Evolutionary conservation across 2,888 invertebrate species (phyloP), one percentile per base, ranked within the genome.

Genomic region (Unio delphinus): DNA sequence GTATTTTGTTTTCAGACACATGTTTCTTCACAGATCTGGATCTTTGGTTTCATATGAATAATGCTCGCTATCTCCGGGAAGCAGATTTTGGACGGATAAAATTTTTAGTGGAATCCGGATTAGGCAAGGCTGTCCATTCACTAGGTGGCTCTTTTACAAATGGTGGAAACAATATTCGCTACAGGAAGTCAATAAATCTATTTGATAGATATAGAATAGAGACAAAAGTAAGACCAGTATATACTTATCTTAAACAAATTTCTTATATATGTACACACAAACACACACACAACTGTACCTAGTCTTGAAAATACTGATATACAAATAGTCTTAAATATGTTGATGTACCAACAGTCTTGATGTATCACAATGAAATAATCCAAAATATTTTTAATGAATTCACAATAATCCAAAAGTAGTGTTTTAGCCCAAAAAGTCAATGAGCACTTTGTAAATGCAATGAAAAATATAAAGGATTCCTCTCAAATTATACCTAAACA

Each of bases 1-100:
- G 28, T 66, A 55, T 69, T 61, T 67, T 60, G 15, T 57, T 80
- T 81, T n/a, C 73, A 90, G 89, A 87, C 18, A 92, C 95, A 84
- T 96, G 96, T 86, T 92, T 95, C 61, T 93, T 95, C n/a, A 95
- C 94, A 55, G 97, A 97, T 87, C 93, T 96, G 68, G 97, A 97
- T 90, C 94, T 95, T 0, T 91, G 95, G 55, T 94, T 94, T 83
- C 97, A 97, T 90, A 97, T 97, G 96, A 97, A 97, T 91, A 97
- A 97, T 89, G 94, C 95, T 0, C 92, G 96, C 3, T 96, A 95
- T 86, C 92, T 96, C 23, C 92, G 96, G 0, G 96, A 96, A 87
- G 90, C 96, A 86, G 97, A 97, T 90, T 96, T 97, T 88, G 96
- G 95, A 0, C 91, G 96, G 63, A 94, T 94, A 0, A 95, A 96